Base-by-base conservation (phyloP, 2,888 invertebrate species). In the Euzophera pinguis region DNA sequence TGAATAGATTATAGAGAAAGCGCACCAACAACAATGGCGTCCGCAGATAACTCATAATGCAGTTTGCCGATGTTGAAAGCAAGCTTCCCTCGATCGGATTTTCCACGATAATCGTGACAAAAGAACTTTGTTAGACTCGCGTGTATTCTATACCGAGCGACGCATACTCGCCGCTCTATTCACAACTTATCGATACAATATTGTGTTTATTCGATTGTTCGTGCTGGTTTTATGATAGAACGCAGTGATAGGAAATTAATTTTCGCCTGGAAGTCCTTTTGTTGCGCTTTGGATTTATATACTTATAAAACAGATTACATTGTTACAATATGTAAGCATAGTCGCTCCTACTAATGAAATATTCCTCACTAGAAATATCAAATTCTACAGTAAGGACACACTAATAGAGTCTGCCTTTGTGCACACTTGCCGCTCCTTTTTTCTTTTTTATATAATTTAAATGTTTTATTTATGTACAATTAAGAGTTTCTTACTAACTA, bases 21-120 rank as follows among this genome's bases (percentile, higher is more conserved):
- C 75, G 74, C 69, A 66, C 63, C 56, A 64, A 67, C 68, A 75
- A 84, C 82, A 84, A 83, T 77, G 67, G 78, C 75, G 42, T 16
- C 45, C 10, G 75, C 76, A 78, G 88, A 88, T 87, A 86, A 78
- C 84, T 85, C 81, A 86, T 86, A 88, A 88, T 88, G 84, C 87
- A 88, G 88, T 88, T 87, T 83, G 81, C 84, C 77, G 78, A 72
- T 75, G 78, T 82, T 84, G 84, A 84, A 85, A 84, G 84, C 84
- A 69, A 69, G 82, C 83, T 86, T 84, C 84, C 81, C 75, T 73
- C 81, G 85, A 90, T 90, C 87, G 88, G 88, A 87, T 88, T 87
- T 84, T 81, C 86, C 81, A 74, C 78, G 88, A 89, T 88, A 88
- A 89, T 89, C 86, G 82, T 78, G 81, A 89, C 89, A 89, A 89